Conservation (phyloP, 2,888 invertebrate species). For the Sepioteuthis lessoniana region DNA sequence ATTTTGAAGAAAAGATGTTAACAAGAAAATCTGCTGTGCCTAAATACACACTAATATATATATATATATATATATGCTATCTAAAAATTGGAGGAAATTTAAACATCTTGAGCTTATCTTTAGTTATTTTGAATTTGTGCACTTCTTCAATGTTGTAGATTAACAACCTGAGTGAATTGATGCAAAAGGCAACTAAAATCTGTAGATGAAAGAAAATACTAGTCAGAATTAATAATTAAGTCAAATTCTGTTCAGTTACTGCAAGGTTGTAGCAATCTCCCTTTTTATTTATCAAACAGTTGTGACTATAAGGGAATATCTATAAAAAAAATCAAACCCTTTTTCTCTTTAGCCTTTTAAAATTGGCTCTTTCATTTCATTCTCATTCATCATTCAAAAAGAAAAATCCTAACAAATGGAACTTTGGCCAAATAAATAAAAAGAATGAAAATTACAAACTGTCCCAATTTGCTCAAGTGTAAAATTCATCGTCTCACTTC, state of each 20-base stretch:
- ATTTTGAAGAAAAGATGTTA: too few relatives aligned
- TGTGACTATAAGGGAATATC: neutral
- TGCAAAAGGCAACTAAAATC: too few relatives aligned
- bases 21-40: too few relatives aligned
- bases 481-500: conserved; percentile 1
- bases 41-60: too few relatives aligned
- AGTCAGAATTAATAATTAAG: too few relatives aligned
- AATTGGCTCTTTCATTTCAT: neutral
- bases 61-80: too few relatives aligned
- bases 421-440: neutral
- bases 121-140: too few relatives aligned
- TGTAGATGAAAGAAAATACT: too few relatives aligned
- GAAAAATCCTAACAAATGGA: neutral
- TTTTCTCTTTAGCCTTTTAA: conserved; percentile 23
- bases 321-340: neutral
- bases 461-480: neutral
- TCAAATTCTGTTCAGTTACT: neutral
- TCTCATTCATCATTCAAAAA: neutral
- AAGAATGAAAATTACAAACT: neutral
- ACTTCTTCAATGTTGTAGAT: too few relatives aligned
- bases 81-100: too few relatives aligned
- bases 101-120: too few relatives aligned
- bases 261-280: neutral
- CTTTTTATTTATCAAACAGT: neutral
- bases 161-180: too few relatives aligned